Conservation (phyloP, 2,888 invertebrate species). For the Steinernema hermaphroditum region DNA sequence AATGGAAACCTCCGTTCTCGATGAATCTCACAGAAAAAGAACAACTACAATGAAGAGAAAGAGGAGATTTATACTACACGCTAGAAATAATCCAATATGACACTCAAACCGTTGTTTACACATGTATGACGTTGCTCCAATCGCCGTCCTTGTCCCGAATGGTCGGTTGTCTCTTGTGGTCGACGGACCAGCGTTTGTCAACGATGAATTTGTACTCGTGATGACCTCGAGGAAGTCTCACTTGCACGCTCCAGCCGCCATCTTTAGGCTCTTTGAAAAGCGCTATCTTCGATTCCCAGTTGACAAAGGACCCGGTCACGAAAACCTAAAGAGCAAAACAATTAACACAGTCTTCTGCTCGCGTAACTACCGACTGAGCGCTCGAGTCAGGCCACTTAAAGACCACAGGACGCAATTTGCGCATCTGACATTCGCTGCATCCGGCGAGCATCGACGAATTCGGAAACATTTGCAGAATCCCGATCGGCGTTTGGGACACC, state of each 20-base stretch:
- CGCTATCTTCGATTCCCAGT: not conserved
- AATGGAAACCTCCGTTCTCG: too few species aligned
- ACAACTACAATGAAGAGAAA: too few species aligned
- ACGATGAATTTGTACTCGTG: constrained; percentile 27
- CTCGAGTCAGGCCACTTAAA: not conserved
- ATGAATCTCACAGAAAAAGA: too few species aligned
- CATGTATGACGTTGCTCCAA: not conserved
- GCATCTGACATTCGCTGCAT: not conserved
- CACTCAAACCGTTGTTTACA: too few species aligned
- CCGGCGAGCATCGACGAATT: not conserved
- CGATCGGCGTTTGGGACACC: too few species aligned
- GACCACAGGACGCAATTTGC: not conserved
- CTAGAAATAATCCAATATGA: not conserved
- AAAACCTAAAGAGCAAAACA: not conserved
- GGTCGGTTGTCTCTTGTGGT: constrained; percentile 1
- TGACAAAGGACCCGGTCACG: not conserved
- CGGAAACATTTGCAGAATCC: constrained; percentile 2
- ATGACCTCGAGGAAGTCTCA: not conserved
- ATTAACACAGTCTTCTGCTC: too few species aligned
- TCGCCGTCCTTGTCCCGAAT: not conserved
- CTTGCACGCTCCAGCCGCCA: not conserved
- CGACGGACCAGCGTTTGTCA: constrained; percentile 12
- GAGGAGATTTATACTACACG: too few species aligned
- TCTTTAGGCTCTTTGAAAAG: not conserved
- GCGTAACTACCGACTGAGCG: not conserved